These are phyloP conservation scores for Thamnophis elegans DNA, from an alignment of 2,797 vertebrate species.

Conservation along the genomic window DNA sequence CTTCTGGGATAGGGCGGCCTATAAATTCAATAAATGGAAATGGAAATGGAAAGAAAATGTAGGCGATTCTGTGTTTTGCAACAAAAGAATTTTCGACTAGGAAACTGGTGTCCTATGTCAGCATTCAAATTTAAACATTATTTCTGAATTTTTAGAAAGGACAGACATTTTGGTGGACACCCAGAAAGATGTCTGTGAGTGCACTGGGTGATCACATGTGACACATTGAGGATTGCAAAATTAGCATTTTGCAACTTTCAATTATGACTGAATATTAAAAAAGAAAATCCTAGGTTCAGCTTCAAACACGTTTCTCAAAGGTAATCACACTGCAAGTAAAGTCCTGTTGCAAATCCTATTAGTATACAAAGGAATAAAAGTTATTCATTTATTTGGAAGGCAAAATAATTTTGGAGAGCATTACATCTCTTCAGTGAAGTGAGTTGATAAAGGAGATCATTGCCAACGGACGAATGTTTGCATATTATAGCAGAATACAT, in stretches of 20 bases:
- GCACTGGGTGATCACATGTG: neutral
- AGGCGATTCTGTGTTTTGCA: neutral
- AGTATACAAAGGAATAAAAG: slow-evolving; percentile 9
- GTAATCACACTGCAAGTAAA: neutral
- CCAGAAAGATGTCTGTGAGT: neutral
- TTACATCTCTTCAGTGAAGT: slow-evolving; percentile 21
- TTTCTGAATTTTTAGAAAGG: neutral
- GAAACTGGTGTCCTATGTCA: neutral
- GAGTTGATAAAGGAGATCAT: slow-evolving; percentile 11
- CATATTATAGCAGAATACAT: neutral
- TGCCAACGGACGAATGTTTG: neutral
- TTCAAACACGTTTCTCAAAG: neutral
- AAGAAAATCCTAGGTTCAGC: neutral
- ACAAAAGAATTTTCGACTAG: neutral
- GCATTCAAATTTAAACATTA: neutral
- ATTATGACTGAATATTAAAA: neutral
- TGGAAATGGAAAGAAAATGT: too few relatives aligned
- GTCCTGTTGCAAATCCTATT: neutral
- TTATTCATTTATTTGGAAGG: neutral
- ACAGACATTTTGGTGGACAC: neutral
- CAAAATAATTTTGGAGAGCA: slow-evolving; percentile 22
- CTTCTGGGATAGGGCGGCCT: too few relatives aligned
- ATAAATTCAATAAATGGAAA: too few relatives aligned
- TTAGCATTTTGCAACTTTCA: neutral
- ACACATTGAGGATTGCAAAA: neutral